phyloP scores from a whole-genome alignment of 1,140 invertebrate species.

The Ctenoplectra terminalis region DNA sequence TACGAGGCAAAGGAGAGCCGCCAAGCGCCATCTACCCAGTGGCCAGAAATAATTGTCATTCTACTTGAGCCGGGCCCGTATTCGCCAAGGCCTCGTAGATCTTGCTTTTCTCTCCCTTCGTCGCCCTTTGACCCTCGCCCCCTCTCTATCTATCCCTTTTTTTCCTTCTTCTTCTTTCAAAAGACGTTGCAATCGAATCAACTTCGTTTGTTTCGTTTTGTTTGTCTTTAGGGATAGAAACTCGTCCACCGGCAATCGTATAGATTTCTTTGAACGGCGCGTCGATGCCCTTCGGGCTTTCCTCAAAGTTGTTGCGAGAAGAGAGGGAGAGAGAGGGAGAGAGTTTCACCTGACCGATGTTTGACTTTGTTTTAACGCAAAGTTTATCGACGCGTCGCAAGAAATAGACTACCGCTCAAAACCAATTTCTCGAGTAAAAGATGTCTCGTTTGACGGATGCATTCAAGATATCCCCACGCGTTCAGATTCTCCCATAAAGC shows the following conservation, averaged over 20 bases:
- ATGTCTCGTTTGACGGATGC: not conserved
- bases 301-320: not conserved
- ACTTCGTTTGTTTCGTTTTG: not conserved
- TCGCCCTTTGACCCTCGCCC: not conserved
- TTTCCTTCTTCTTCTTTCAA: not conserved
- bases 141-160: not conserved
- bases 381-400: conserved; percentile 4
- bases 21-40: conserved; percentile 78
- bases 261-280: not conserved
- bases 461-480: not conserved
- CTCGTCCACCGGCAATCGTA: not conserved
- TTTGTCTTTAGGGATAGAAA: not conserved
- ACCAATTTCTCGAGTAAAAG: not conserved
- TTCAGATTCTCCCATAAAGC: not conserved
- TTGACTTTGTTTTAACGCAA: not conserved
- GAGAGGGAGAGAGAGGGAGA: no score
- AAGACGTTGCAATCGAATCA: conserved; percentile 14
- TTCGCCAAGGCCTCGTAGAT: conserved; percentile 62
- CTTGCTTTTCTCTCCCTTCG: conserved; percentile 17
- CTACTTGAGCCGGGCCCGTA: conserved; percentile 61
- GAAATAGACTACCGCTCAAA: not conserved
- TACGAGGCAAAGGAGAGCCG: conserved; percentile 75
- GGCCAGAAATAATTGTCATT: conserved; percentile 81
- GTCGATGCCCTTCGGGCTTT: not conserved
- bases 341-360: no score